Evolutionary conservation across 2,888 invertebrate species (phyloP), one percentile per base, ranked within the genome.

Genomic region (Cancer borealis): DNA sequence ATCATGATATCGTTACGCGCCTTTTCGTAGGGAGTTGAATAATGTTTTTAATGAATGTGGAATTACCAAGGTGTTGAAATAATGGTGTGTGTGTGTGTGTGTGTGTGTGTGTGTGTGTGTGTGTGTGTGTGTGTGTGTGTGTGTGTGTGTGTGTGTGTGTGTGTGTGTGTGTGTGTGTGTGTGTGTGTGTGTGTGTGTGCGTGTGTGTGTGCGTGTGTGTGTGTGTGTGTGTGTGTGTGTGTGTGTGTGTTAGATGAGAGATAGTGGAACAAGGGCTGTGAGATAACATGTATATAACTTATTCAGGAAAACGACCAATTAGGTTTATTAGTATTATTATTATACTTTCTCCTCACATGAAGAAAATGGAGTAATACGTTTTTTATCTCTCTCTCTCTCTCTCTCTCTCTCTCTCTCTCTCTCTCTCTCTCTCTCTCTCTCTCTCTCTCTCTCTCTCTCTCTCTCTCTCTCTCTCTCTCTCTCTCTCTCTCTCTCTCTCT

Each of bases 401-500:
- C 49, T 49, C 49, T 49, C 49, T 49, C 49, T 49, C 49, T 49
- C 49, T 49, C 49, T 49, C 49, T 49, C 10, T 10, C 12, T 49
- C 12, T 49, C 6, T 49, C 12, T 49, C 6, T 49, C 49, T 6
- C 12, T 49, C 10, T 49, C 12, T 49, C 12, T 12, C 12, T 49
- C 49, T 49, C 12, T 49, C 6, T 49, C 12, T 49, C 49, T 49
- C 60, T 21, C 8, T 26, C 5, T 26, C 21, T 73, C 73, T 73
- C 5, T 73, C n/a, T 73, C 26, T 26, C 8, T n/a, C 8, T 73
- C n/a, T 73, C 45, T 88, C 87, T 87, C 87, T 87, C 87, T 87
- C 87, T 87, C 87, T 87, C 87, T 88, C 88, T 88, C 88, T 88
- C 88, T 88, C 88, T 88, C 88, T 88, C 88, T 88, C 88, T 45